Base-by-base conservation (phyloP, 2,888 invertebrate species). In the Macaria liturata region DNA sequence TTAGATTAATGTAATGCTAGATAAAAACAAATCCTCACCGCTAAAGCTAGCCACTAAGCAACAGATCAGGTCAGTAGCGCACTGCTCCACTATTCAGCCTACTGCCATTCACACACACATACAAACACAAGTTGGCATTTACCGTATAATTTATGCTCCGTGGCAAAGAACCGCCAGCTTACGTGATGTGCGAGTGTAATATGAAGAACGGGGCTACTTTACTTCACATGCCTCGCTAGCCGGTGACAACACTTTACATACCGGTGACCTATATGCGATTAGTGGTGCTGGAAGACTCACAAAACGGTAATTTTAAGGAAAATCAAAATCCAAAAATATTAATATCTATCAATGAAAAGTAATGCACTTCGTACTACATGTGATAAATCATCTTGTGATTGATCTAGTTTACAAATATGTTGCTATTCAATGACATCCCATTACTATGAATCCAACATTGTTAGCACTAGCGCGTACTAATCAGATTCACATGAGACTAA, bases 41-140 rank as follows among this genome's bases (percentile, higher is more conserved):
- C 2, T 2, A 20, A 20, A 20, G 20, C 20, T 20, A 20, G n/a
- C n/a, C n/a, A n/a, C n/a, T 2, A 20, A 20, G 20, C 2, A 20
- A 2, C 98, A 98, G 65, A 97, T 98, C 88, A 95, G 96, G 95
- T 95, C 81, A 82, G 89, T 87, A 44, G 69, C 61, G 58, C 70
- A 30, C 34, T 64, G 52, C 44, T 49, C 50, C 63, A 53, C 56
- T 57, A 62, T 60, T 59, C 44, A 57, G 68, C 69, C 71, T 68
- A 68, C 71, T 64, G 63, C 71, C 63, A 65, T 54, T 31, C 30
- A 20, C 43, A 4, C 40, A 20, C 20, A 20, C 20, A 20, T 20
- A 20, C 20, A 72, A 67, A 62, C 63, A 8, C 45, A 66, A 61
- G 51, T 54, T 62, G 67, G 59, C 66, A 66, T 69, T 65, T 70